phyloP scores from a whole-genome alignment of 2,797 vertebrate genomes.

The Paedocypris micromegethes region DNA sequence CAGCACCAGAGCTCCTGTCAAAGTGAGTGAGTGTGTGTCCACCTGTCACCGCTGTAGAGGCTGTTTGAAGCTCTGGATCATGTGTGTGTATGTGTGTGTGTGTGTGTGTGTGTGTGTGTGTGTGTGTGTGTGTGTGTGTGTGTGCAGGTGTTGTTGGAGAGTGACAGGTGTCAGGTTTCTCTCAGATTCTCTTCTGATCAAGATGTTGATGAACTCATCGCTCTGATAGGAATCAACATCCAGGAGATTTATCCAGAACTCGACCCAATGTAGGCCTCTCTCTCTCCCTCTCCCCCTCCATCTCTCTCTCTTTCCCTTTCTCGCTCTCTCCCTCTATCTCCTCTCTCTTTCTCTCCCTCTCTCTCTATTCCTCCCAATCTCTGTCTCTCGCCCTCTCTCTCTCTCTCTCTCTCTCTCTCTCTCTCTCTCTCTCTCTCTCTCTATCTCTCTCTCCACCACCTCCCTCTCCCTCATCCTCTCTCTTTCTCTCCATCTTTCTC shows the following conservation, averaged over 20 bases:
- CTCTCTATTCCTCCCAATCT: too few species aligned
- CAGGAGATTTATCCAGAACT: conserved; percentile 78
- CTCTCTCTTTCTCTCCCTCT: background rate
- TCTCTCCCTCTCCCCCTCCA: background rate
- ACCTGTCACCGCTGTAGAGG: too few species aligned
- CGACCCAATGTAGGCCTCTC: conserved; percentile 73
- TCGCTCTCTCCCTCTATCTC: background rate
- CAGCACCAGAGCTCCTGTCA: conserved; percentile 81
- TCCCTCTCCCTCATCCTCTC: too few species aligned
- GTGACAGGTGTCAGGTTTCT: conserved; percentile 74
- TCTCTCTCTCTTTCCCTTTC: too few species aligned
- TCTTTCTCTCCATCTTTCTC: too few species aligned
- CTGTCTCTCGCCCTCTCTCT: too few species aligned
- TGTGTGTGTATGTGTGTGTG: conserved; percentile 19
- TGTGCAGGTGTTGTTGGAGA: conserved; percentile 78
- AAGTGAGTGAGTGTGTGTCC: conserved; percentile 65
- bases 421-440: conserved; percentile 1
- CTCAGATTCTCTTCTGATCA: conserved; percentile 75
- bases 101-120: conserved; percentile 1
- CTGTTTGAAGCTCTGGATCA: background rate
- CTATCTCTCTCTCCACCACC: too few species aligned
- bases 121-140: conserved; percentile 23
- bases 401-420: background rate
- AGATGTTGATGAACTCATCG: conserved; percentile 81
- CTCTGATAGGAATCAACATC: conserved; percentile 77